Evolutionary conservation across 2,797 vertebrate genomes (phyloP).

Genomic region (Protosalanx chinensis): DNA sequence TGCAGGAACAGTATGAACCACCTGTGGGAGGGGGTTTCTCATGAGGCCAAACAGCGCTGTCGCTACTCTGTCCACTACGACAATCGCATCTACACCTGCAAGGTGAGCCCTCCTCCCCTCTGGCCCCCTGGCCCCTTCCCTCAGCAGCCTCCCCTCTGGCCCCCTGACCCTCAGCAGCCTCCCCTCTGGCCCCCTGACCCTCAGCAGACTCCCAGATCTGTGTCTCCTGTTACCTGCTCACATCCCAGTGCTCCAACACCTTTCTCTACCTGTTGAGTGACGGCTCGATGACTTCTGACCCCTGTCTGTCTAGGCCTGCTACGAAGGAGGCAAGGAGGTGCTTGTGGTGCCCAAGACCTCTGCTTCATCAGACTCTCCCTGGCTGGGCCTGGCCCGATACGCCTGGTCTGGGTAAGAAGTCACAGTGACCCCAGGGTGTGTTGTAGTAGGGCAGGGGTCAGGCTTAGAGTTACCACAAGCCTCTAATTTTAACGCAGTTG

Average conservation of each 20-base stretch:
- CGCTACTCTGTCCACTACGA: constrained; percentile 92
- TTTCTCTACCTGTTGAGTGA: too few species aligned
- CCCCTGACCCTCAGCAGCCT: too few species aligned
- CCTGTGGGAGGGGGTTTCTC: constrained; percentile 83
- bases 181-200: too few species aligned
- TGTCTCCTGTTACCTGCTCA: not conserved
- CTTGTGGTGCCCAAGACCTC: constrained; percentile 97
- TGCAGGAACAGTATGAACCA: constrained; percentile 99
- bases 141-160: too few species aligned
- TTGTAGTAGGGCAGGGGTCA: constrained; percentile 12
- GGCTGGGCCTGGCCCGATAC: constrained; percentile 96
- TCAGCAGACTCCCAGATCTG: too few species aligned
- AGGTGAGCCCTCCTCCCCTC: constrained; percentile 78
- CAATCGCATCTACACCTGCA: constrained; percentile 96
- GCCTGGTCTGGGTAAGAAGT: constrained; percentile 97
- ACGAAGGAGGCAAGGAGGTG: constrained; percentile 95
- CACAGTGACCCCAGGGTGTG: not conserved
- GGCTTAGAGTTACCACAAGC: constrained; percentile 33
- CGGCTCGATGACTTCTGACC: too few species aligned
- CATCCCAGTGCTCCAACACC: too few species aligned
- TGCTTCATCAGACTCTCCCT: constrained; percentile 96
- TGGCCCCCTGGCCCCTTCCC: too few species aligned
- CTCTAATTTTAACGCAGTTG: constrained; percentile 28
- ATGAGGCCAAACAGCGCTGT: constrained; percentile 90
- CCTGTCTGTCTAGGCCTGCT: constrained; percentile 81